Evolutionary conservation across 2,113 vertebrate species (phyloP).

Genomic region (Merops nubicus): DNA sequence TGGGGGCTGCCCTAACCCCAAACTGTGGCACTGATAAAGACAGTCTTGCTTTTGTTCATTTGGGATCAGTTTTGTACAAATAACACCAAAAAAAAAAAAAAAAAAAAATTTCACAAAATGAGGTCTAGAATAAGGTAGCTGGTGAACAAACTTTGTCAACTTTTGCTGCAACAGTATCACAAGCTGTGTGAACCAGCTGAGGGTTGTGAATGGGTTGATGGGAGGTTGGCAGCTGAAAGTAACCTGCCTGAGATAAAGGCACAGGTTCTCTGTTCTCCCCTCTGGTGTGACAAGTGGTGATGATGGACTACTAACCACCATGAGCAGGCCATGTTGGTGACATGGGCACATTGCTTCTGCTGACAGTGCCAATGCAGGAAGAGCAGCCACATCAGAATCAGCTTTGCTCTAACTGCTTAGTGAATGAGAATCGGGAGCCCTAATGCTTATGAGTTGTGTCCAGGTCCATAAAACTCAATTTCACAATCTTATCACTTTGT

Average conservation of each 20-base stretch:
- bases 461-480: not conserved
- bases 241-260: not conserved
- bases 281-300: not conserved
- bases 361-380: not conserved
- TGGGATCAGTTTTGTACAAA: not conserved
- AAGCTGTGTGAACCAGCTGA: not conserved
- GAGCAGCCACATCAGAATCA: not conserved
- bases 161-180: not conserved
- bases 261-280: rapidly evolving
- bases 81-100: not conserved
- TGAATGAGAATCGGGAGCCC: not conserved
- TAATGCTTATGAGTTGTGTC: not conserved
- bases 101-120: not conserved
- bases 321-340: not conserved
- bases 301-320: not conserved
- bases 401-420: not conserved
- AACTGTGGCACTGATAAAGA: too few relatives aligned
- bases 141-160: not conserved
- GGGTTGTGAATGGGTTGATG: not conserved
- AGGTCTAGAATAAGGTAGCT: not conserved
- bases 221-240: not conserved
- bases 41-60: not conserved
- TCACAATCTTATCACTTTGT: not conserved
- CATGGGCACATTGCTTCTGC: rapidly evolving
- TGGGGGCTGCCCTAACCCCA: too few relatives aligned